phyloP scores from a whole-genome alignment of 2,113 vertebrate genomes.

The Mastomys coucha region DNA sequence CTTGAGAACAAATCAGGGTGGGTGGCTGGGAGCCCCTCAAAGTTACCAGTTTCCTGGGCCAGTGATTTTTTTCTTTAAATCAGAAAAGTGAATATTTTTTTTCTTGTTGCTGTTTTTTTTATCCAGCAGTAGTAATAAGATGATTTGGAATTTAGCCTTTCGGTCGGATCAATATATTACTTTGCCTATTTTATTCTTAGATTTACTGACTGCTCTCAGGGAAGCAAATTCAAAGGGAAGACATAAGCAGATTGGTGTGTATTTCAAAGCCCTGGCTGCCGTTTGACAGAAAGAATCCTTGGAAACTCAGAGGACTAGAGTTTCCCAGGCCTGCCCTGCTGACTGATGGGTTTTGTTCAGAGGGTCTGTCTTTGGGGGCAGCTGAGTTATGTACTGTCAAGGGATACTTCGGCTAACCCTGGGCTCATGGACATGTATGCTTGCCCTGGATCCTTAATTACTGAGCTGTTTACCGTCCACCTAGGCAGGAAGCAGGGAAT shows the following conservation, averaged over 20 bases:
- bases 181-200: constrained; percentile 67
- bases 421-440: not conserved
- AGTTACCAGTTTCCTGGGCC: not conserved
- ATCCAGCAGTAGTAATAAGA: constrained; percentile 22
- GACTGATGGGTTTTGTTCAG: not conserved
- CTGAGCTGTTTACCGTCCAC: not conserved
- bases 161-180: constrained; percentile 50
- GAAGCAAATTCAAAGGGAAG: constrained; percentile 52
- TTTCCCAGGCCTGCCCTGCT: not conserved
- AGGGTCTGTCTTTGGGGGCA: not conserved
- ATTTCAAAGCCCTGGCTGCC: constrained; percentile 42
- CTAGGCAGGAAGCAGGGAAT: not conserved
- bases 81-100: constrained; percentile 15
- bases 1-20: not conserved
- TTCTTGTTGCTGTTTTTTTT: not conserved
- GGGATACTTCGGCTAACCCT: not conserved
- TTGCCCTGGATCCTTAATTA: not conserved
- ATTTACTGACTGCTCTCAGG: constrained; percentile 60
- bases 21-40: not conserved
- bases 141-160: constrained; percentile 55
- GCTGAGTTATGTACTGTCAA: not conserved
- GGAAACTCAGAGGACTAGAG: constrained; percentile 15
- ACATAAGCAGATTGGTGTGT: constrained; percentile 38
- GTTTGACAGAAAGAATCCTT: not conserved
- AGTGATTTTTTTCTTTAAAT: not conserved